Evolutionary conservation across 2,888 invertebrate genomes (phyloP).

Genomic region (Lottia gigantea): DNA sequence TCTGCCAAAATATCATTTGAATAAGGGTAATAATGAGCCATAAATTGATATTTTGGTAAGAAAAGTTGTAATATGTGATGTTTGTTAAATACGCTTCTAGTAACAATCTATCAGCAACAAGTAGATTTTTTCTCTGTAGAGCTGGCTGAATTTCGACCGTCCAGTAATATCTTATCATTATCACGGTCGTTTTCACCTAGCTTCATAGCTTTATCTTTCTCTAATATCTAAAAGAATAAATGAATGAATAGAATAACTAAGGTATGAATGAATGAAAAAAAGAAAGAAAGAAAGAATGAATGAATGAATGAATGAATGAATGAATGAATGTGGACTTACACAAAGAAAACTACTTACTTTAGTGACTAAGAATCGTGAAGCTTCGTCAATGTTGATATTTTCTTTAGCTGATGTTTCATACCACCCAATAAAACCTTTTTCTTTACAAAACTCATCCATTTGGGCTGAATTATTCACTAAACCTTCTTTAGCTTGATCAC

Average conservation of each 20-base stretch:
- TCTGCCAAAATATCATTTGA: too few species aligned
- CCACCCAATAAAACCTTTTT: constrained; percentile 73
- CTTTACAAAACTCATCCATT: constrained; percentile 73
- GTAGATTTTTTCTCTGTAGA: constrained; percentile 36
- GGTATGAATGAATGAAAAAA: too few species aligned
- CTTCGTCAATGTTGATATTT: constrained; percentile 87
- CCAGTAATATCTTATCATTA: constrained; percentile 39
- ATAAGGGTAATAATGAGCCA: too few species aligned
- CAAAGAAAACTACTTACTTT: constrained; percentile 74
- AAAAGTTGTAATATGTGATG: too few species aligned
- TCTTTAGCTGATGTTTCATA: constrained; percentile 75
- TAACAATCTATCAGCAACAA: constrained; percentile 34
- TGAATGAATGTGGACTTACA: neutral
- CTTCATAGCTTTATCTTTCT: constrained; percentile 52
- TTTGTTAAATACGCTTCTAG: too few species aligned
- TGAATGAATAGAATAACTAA: too few species aligned
- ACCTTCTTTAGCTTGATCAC: constrained; percentile 71
- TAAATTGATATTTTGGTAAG: too few species aligned
- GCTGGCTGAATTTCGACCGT: constrained; percentile 19
- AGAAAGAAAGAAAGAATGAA: too few species aligned
- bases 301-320: neutral
- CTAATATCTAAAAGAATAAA: constrained; percentile 44
- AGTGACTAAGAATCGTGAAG: constrained; percentile 88
- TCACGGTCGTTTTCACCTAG: constrained; percentile 47
- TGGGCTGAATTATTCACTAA: constrained; percentile 71